phyloP scores from a whole-genome alignment of 2,888 invertebrate genomes.

The Brachynemurus nebulosus region DNA sequence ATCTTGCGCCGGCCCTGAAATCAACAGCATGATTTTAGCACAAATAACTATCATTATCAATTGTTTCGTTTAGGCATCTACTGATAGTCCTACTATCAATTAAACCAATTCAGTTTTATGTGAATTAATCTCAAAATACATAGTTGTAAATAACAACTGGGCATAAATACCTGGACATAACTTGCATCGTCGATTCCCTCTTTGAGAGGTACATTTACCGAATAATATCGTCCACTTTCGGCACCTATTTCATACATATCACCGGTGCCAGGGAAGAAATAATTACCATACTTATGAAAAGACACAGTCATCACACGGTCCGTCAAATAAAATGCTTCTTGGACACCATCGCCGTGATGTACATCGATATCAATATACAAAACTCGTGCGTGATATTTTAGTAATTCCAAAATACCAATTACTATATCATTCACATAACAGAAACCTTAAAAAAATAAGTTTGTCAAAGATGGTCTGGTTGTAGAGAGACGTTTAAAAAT shows the following conservation, averaged over 20 bases:
- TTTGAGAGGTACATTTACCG: constrained; percentile 94
- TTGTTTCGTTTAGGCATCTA: too few relatives aligned
- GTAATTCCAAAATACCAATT: constrained; percentile 85
- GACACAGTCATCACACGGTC: constrained; percentile 99
- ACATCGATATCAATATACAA: constrained; percentile 98
- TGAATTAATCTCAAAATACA: too few relatives aligned
- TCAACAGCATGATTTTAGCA: too few relatives aligned
- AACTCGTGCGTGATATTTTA: constrained; percentile 88
- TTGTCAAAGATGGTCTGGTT: too few relatives aligned
- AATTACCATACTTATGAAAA: constrained; percentile 97
- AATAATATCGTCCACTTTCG: constrained; percentile 90
- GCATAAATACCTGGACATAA: constrained; percentile 73
- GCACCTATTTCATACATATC: constrained; percentile 98
- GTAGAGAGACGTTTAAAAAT: too few relatives aligned
- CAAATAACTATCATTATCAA: too few relatives aligned
- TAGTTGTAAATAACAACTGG: too few relatives aligned
- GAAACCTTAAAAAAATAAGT: too few relatives aligned
- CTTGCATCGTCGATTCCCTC: constrained; percentile 95
- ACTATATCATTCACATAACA: constrained; percentile 99
- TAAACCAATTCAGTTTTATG: not conserved
- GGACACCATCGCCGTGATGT: constrained; percentile 93
- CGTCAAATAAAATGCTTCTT: constrained; percentile 94
- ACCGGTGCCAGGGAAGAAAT: constrained; percentile 96
- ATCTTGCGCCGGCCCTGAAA: too few relatives aligned
- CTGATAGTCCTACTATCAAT: too few relatives aligned